Percentiles rank a stretch among this genome's conserved stretches.
Conservation (phyloP, 1,140 invertebrate species). For the Atta texana region DNA sequence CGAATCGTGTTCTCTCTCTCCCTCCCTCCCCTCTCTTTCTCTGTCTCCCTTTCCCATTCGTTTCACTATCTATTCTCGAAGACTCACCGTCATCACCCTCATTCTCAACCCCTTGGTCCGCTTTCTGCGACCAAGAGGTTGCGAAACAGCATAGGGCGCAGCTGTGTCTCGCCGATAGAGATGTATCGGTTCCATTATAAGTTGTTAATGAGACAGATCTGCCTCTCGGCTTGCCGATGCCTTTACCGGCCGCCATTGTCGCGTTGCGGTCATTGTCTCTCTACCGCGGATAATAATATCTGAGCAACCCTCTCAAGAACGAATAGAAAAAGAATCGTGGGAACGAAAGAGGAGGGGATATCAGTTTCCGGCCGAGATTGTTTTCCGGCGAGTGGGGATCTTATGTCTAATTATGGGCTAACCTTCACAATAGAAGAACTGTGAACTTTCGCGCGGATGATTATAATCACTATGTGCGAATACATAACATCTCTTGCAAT, state of each 20-base stretch:
- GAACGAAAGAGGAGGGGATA: not conserved
- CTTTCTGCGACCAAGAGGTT: conserved; percentile 27
- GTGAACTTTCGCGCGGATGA: not conserved
- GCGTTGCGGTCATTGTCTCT: conserved; percentile 73
- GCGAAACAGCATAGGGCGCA: conserved; percentile 19
- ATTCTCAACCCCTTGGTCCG: conserved; percentile 20
- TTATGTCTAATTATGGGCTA: conserved; percentile 26
- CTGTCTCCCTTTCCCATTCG: not conserved
- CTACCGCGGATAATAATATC: conserved; percentile 75
- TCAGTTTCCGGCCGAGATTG: conserved; percentile 22
- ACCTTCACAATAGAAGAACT: conserved; percentile 39
- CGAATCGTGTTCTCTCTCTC: conserved; percentile 9
- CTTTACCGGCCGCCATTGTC: conserved; percentile 68
- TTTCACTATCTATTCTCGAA: conserved; percentile 49
- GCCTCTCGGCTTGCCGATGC: conserved; percentile 60
- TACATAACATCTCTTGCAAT: not conserved
- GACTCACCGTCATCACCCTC: conserved; percentile 17
- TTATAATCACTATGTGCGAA: not conserved
- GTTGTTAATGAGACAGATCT: conserved; percentile 79
- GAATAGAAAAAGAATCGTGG: conserved; percentile 42
- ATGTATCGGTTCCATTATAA: conserved; percentile 74
- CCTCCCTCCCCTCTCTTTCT: not conserved
- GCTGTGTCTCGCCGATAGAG: conserved; percentile 54
- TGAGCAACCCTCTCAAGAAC: conserved; percentile 47
- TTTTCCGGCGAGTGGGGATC: not conserved